These are phyloP conservation scores for Phymorhynchus buccinoides DNA, from an alignment of 1,140 invertebrate genomes.

Conservation along the genomic window DNA sequence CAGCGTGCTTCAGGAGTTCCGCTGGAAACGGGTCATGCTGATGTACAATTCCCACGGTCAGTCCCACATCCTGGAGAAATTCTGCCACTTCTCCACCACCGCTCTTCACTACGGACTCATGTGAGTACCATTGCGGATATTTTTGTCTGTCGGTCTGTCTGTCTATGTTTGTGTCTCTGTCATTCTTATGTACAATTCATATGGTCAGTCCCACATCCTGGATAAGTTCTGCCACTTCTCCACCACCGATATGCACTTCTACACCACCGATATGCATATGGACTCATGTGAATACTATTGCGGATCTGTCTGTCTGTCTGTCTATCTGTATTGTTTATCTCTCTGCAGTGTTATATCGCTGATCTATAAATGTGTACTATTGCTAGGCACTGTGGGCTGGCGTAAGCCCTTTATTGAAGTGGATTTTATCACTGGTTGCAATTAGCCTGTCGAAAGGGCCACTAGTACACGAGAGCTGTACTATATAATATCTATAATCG, in stretches of 20 bases:
- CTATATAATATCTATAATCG: no score
- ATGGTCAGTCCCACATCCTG: constrained; percentile 76
- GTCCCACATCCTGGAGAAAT: constrained; percentile 73
- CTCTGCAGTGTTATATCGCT: no score
- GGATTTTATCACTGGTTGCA: no score
- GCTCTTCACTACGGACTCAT: constrained; percentile 57
- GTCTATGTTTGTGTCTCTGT: not conserved
- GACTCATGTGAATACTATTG: not conserved
- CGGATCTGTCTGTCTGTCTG: not conserved
- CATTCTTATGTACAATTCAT: constrained; percentile 80
- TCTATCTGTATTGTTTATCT: no score
- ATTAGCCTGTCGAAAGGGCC: no score
- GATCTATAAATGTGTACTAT: no score
- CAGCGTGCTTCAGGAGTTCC: constrained; percentile 78
- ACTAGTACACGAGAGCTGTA: no score
- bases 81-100: constrained; percentile 68
- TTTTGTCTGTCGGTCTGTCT: not conserved
- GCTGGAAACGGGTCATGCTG: constrained; percentile 81
- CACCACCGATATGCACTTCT: constrained; percentile 53
- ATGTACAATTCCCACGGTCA: constrained; percentile 83
- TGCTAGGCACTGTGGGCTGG: no score
- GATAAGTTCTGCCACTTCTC: constrained; percentile 75
- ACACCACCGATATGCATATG: not conserved
- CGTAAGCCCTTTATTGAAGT: no score
- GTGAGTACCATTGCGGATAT: not conserved